Evolutionary conservation across 2,797 vertebrate species (phyloP).

Genomic region (Aplochiton taeniatus): DNA sequence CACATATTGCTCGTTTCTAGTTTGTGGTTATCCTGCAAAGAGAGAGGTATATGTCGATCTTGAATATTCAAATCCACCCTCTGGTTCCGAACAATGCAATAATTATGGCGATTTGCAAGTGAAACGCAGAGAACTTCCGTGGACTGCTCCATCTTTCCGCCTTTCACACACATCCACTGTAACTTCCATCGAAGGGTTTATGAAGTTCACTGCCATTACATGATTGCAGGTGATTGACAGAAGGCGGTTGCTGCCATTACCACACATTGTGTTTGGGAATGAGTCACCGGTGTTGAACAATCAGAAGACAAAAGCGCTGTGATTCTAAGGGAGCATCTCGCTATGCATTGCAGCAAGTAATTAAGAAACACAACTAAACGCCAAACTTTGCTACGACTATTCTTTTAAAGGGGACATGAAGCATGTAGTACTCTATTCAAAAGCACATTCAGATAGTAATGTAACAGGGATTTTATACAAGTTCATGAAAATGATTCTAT

Average conservation of each 20-base stretch:
- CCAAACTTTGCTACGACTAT: too few species aligned
- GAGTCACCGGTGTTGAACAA: slow-evolving; percentile 50
- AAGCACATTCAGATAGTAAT: too few species aligned
- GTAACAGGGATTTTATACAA: too few species aligned
- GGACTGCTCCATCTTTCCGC: background rate
- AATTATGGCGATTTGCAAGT: slow-evolving; percentile 49
- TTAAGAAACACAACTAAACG: slow-evolving; percentile 6
- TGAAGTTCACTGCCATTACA: slow-evolving; percentile 40
- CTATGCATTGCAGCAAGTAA: slow-evolving; percentile 38
- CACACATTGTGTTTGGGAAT: slow-evolving; percentile 31
- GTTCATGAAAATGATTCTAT: too few species aligned
- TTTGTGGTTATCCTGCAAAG: background rate
- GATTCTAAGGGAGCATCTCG: slow-evolving; percentile 49
- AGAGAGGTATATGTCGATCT: background rate
- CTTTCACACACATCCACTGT: background rate
- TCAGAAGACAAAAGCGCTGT: slow-evolving; percentile 47
- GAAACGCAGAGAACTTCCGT: slow-evolving; percentile 18
- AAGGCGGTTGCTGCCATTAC: slow-evolving; percentile 40
- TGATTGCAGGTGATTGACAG: slow-evolving; percentile 55
- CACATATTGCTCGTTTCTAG: too few species aligned
- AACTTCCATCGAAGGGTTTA: slow-evolving; percentile 29
- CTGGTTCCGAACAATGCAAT: slow-evolving; percentile 32
- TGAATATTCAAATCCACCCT: slow-evolving; percentile 41
- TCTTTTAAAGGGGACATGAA: too few species aligned
- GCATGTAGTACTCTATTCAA: too few species aligned